These are phyloP conservation scores for Trileptium ribeirensis DNA, from an alignment of 2,888 invertebrate genomes.

Conservation along the genomic window DNA sequence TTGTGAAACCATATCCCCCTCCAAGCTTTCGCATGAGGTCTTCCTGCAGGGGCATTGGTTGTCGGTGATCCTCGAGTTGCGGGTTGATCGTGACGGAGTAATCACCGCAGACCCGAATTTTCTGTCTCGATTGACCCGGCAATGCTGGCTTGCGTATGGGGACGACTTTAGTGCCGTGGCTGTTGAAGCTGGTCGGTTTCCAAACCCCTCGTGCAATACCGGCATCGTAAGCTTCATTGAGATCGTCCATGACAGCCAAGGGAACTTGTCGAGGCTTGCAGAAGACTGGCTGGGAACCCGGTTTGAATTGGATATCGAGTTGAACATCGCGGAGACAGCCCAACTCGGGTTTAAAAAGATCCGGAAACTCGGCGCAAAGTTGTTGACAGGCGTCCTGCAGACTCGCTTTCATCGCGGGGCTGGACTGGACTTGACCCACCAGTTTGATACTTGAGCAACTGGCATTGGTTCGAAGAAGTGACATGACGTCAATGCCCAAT, in stretches of 20 bases:
- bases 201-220: neutral
- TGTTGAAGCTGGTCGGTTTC: neutral
- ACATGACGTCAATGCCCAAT: neutral
- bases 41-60: neutral
- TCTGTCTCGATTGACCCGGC: neutral
- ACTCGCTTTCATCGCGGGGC: neutral
- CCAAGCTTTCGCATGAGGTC: neutral
- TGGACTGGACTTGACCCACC: neutral
- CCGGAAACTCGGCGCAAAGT: neutral
- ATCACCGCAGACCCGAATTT: neutral
- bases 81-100: neutral
- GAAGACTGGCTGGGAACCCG: neutral
- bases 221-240: neutral
- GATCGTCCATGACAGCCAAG: neutral
- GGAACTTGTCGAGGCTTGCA: neutral
- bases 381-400: neutral
- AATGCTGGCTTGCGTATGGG: neutral
- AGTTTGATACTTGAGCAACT: too few species aligned
- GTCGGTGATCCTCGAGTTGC: neutral
- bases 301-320: slow-evolving; percentile 5
- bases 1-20: slow-evolving; percentile 3
- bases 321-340: neutral
- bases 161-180: neutral
- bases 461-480: neutral
- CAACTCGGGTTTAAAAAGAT: neutral